These are phyloP conservation scores for Stenodera caucasica DNA, from an alignment of 2,888 invertebrate genomes.

Conservation along the genomic window DNA sequence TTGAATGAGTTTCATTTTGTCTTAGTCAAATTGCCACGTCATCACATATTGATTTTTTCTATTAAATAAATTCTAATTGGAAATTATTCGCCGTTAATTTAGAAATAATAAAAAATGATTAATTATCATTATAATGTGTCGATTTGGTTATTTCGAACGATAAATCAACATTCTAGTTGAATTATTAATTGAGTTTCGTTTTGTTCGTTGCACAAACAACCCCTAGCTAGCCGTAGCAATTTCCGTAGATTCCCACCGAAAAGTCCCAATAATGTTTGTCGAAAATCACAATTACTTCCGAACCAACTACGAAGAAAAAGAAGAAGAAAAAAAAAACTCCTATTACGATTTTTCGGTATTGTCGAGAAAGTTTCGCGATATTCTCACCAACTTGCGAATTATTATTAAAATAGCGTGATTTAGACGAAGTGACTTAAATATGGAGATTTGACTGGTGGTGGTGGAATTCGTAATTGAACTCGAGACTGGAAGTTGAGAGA, in stretches of 20 bases:
- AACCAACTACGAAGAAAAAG: conserved; percentile 5
- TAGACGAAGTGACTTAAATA: conserved; percentile 12
- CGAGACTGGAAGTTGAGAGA: conserved; percentile 19
- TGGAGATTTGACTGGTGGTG: too few species aligned
- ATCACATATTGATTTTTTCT: too few species aligned
- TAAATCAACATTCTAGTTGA: conserved; percentile 18
- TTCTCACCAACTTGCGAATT: background rate
- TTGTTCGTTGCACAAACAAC: conserved; percentile 14
- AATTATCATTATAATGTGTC: conserved; percentile 23
- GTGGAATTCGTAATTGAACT: conserved; percentile 23
- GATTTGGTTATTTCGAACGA: conserved; percentile 13
- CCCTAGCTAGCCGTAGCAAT: conserved; percentile 1
- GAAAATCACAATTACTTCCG: conserved; percentile 17
- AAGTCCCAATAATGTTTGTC: conserved; percentile 22
- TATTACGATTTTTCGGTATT: background rate
- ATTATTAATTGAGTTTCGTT: conserved; percentile 24
- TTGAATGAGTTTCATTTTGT: too few species aligned
- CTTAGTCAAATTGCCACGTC: too few species aligned
- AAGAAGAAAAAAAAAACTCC: background rate
- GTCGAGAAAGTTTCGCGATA: background rate
- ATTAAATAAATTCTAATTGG: too few species aligned
- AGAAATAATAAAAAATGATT: too few species aligned
- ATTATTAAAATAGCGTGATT: conserved; percentile 19
- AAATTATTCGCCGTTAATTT: too few species aligned
- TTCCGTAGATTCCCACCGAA: conserved; percentile 15